Percentiles rank a stretch among this genome's conserved stretches.
Evolutionary conservation across 2,888 invertebrate genomes (phyloP).

Genomic region (Teinopalpus imperialis): DNA sequence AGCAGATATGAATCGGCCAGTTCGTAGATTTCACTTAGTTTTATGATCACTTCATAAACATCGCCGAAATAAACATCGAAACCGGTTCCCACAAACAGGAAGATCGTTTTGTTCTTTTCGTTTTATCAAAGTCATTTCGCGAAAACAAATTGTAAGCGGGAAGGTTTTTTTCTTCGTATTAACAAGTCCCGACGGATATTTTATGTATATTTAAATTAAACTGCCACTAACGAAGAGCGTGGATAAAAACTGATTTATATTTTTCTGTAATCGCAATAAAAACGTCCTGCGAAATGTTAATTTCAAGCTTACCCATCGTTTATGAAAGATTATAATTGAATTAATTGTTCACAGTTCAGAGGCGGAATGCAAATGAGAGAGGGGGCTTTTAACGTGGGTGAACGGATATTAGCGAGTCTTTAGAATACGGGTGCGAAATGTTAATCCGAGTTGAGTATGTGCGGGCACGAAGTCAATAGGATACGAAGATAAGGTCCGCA

Average conservation of each 20-base stretch:
- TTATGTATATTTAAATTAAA: constrained; percentile 24
- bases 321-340: constrained; percentile 16
- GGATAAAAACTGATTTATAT: constrained; percentile 12
- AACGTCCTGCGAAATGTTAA: constrained; percentile 5
- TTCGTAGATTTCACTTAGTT: constrained; percentile 25
- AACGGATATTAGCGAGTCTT: constrained; percentile 13
- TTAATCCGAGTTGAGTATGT: constrained; percentile 20
- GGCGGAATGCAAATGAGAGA: constrained; percentile 12
- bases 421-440: constrained; percentile 20
- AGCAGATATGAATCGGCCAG: constrained; percentile 16
- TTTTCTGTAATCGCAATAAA: constrained; percentile 8
- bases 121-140: constrained; percentile 24
- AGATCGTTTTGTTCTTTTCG: constrained; percentile 21
- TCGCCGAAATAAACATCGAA: constrained; percentile 22
- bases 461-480: constrained; percentile 16
- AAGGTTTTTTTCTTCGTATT: constrained; percentile 8
- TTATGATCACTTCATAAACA: constrained; percentile 25
- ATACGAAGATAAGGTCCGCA: neutral
- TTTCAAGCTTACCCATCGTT: constrained; percentile 3
- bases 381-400: constrained; percentile 15
- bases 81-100: constrained; percentile 25
- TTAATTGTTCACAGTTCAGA: constrained; percentile 23
- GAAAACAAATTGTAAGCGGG: constrained; percentile 21
- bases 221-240: constrained; percentile 16
- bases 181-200: constrained; percentile 17